These are phyloP conservation scores for Charadrius vociferus DNA, from an alignment of 2,113 vertebrate species.

Conservation along the genomic window DNA sequence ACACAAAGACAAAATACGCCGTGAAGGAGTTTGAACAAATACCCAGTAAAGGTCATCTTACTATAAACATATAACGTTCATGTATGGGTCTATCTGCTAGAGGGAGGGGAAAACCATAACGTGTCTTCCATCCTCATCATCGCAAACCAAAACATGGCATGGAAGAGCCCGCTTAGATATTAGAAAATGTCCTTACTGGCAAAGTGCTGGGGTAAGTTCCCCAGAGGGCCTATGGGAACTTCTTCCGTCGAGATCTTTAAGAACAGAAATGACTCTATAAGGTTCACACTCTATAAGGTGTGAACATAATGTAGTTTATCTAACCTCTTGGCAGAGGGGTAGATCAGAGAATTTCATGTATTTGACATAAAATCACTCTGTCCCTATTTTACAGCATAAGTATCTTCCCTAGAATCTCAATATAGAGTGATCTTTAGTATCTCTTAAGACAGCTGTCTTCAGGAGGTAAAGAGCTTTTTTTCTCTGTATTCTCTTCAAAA, in stretches of 20 bases:
- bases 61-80: background rate
- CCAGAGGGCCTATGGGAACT: background rate
- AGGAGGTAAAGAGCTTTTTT: background rate
- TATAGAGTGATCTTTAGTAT: background rate
- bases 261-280: background rate
- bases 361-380: background rate
- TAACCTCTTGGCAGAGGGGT: background rate
- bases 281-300: background rate
- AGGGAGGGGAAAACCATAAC: background rate
- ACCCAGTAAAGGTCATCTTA: background rate
- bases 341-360: background rate
- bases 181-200: background rate
- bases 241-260: background rate
- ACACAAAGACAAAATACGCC: background rate
- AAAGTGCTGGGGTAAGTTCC: background rate
- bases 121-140: background rate
- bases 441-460: background rate
- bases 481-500: background rate
- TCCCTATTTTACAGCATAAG: background rate
- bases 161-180: background rate
- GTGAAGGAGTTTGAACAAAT: background rate
- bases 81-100: background rate
- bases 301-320: background rate
- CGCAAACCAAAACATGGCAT: background rate
- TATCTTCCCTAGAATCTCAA: background rate